A percentile compares a stretch with the other conserved stretches of the same genome.
Evolutionary conservation across 2,888 invertebrate genomes (phyloP).

Genomic region (Hedya salicella): DNA sequence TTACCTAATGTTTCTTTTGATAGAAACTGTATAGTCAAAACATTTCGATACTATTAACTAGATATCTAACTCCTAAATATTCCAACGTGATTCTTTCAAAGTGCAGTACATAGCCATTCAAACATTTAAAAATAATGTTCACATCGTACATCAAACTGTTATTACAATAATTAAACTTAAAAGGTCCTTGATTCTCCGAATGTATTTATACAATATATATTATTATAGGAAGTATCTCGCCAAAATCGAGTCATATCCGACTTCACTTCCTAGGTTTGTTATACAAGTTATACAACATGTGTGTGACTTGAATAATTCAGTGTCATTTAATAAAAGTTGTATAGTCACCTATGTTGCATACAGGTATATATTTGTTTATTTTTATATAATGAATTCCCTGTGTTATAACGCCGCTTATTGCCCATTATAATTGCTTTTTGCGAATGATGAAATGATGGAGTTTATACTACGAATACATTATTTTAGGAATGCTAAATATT

Average conservation of each 20-base stretch:
- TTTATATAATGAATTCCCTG: no score
- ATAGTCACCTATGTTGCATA: background rate
- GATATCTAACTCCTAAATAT: no score
- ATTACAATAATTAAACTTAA: slow-evolving; percentile 17
- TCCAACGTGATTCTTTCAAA: background rate
- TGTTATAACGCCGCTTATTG: no score
- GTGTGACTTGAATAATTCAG: slow-evolving; percentile 17
- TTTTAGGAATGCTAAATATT: no score
- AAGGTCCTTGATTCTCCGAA: slow-evolving; percentile 36
- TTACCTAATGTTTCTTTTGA: no score
- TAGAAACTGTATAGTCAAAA: no score
- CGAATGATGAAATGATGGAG: no score
- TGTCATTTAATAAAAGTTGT: slow-evolving; percentile 26
- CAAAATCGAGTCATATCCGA: slow-evolving; percentile 40
- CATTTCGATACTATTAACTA: no score
- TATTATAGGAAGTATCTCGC: slow-evolving; percentile 32
- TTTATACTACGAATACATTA: no score
- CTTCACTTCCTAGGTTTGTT: slow-evolving; percentile 35
- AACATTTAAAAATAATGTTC: background rate
- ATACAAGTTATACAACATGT: slow-evolving; percentile 14
- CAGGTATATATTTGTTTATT: no score
- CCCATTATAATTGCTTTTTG: no score
- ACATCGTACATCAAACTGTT: slow-evolving; percentile 1
- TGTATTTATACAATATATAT: slow-evolving; percentile 24
- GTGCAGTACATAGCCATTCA: background rate